Conservation (phyloP, 2,888 invertebrate species). For the Meghimatium bilineatum region DNA sequence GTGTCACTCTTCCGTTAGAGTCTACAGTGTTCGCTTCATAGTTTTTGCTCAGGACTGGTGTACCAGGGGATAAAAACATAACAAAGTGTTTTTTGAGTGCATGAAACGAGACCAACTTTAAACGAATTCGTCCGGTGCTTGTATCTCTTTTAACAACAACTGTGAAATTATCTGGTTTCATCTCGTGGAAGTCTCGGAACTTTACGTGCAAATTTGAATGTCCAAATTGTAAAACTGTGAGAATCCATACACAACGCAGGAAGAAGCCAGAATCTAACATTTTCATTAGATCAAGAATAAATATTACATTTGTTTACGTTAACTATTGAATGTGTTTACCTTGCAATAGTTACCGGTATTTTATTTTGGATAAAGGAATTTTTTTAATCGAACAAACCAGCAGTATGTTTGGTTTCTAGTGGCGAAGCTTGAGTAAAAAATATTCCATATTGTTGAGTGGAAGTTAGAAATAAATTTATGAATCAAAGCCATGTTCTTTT, state of each 20-base stretch:
- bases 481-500: neutral
- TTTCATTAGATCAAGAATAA: neutral
- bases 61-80: constrained; percentile 5
- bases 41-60: constrained; percentile 16
- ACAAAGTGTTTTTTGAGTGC: constrained; percentile 21
- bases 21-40: constrained; percentile 19
- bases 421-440: neutral
- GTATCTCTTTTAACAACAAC: constrained; percentile 20
- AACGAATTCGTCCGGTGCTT: neutral
- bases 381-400: neutral
- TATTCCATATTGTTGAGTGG: neutral
- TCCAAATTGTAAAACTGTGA: neutral
- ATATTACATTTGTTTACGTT: neutral
- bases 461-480: neutral
- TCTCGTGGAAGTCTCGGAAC: neutral
- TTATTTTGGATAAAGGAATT: neutral
- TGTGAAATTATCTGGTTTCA: constrained; percentile 6
- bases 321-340: neutral
- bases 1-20: neutral
- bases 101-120: constrained; percentile 21
- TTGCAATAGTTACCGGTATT: neutral
- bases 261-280: neutral
- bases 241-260: neutral
- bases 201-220: constrained; percentile 8
- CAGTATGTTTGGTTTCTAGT: neutral